These are phyloP conservation scores for Clivina fossor DNA, from an alignment of 2,888 invertebrate genomes.

Conservation along the genomic window DNA sequence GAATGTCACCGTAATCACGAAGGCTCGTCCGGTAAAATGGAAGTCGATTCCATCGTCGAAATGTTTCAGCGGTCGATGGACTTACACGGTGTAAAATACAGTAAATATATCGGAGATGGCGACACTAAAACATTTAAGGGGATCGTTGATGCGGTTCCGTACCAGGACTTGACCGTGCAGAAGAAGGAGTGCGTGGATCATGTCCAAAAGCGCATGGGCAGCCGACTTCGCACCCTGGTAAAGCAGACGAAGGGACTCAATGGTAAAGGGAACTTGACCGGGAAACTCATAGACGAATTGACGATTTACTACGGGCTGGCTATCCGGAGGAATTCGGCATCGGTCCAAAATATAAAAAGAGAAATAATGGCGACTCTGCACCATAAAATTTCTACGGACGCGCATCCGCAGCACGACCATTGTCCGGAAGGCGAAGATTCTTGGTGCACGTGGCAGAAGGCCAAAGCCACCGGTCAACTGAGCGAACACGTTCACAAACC, in stretches of 20 bases:
- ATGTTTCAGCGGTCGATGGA: conserved; percentile 17
- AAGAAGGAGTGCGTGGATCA: conserved; percentile 33
- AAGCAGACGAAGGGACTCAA: conserved; percentile 23
- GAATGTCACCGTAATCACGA: conserved; percentile 27
- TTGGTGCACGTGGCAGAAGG: conserved; percentile 37
- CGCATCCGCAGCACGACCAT: conserved; percentile 29
- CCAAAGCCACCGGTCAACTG: conserved; percentile 23
- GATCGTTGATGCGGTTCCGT: conserved; percentile 21
- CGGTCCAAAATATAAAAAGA: conserved; percentile 37
- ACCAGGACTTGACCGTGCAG: conserved; percentile 25
- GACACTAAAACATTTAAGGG: conserved; percentile 27
- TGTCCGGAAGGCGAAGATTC: conserved; percentile 37
- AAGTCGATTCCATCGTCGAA: conserved; percentile 21
- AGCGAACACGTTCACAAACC: conserved; percentile 2
- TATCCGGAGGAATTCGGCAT: conserved; percentile 31
- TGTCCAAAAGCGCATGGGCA: conserved; percentile 24
- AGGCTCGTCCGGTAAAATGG: conserved; percentile 24
- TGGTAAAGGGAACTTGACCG: conserved; percentile 12
- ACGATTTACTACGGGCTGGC: conserved; percentile 24
- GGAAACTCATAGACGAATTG: conserved; percentile 20
- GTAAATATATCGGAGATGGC: conserved; percentile 31
- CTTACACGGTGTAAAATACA: conserved; percentile 24
- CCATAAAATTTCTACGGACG: conserved; percentile 36
- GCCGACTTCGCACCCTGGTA: conserved; percentile 19
- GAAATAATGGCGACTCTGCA: conserved; percentile 37